phyloP scores from a whole-genome alignment of 1,140 invertebrate genomes.

The Himalopsyche phryganea region DNA sequence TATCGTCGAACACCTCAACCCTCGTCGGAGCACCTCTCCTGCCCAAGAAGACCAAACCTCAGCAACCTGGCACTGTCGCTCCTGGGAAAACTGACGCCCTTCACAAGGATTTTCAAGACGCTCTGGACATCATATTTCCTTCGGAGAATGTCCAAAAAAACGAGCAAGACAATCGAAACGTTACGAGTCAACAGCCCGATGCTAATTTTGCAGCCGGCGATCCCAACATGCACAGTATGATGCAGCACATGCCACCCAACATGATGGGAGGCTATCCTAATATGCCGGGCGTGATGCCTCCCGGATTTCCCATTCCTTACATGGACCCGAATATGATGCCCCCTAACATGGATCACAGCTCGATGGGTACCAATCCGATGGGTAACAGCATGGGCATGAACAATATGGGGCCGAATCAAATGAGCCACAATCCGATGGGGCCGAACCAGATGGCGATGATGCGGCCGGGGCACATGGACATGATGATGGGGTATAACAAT shows the following conservation, averaged over 20 bases:
- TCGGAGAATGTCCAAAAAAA: slow-evolving; percentile 35
- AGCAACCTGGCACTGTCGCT: not conserved
- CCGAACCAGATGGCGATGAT: slow-evolving; percentile 7
- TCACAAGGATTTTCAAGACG: slow-evolving; percentile 66
- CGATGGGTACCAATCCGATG: slow-evolving; percentile 3
- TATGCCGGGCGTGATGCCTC: too few relatives aligned
- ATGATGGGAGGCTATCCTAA: not conserved
- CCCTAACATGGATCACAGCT: slow-evolving; percentile 2
- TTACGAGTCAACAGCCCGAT: slow-evolving; percentile 9
- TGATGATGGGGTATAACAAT: slow-evolving; percentile 38
- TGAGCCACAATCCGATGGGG: slow-evolving; percentile 32
- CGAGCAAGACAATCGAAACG: not conserved
- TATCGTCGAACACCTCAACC: not conserved
- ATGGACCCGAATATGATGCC: slow-evolving; percentile 8
- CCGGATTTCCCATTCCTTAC: too few relatives aligned
- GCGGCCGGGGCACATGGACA: slow-evolving; percentile 31
- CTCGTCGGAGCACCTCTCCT: too few relatives aligned
- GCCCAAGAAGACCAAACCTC: not conserved
- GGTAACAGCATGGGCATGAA: slow-evolving; percentile 9
- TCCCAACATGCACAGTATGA: slow-evolving; percentile 37
- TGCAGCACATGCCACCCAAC: slow-evolving; percentile 14
- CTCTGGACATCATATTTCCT: slow-evolving; percentile 69
- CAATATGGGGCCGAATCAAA: slow-evolving; percentile 10
- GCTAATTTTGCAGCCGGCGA: slow-evolving; percentile 28
- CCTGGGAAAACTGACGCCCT: slow-evolving; percentile 37